Percentiles rank a stretch among this genome's conserved stretches.
Evolutionary conservation across 2,797 vertebrate species (phyloP).

Genomic region (Microctenopoma lineatum): DNA sequence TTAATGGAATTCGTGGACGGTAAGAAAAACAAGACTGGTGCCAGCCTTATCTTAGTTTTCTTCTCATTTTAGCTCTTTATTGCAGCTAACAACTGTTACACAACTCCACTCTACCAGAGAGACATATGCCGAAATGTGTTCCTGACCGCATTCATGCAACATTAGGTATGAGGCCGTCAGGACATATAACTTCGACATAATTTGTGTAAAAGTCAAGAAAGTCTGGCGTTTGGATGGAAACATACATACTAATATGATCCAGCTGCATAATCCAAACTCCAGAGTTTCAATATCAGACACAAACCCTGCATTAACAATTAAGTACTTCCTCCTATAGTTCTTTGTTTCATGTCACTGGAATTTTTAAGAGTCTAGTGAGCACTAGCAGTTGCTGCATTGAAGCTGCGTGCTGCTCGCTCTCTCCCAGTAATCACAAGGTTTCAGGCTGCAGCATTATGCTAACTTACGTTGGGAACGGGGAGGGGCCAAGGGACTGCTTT

Average conservation of each 20-base stretch:
- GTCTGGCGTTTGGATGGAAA: neutral
- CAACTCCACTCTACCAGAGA: neutral
- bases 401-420: constrained; percentile 48
- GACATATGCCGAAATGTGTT: neutral
- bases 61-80: neutral
- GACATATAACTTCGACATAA: neutral
- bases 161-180: neutral
- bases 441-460: constrained; percentile 86
- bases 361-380: constrained; percentile 39
- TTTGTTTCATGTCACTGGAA: constrained; percentile 40
- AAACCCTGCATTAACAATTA: constrained; percentile 12
- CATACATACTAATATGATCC: neutral
- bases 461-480: constrained; percentile 80
- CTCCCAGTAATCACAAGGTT: constrained; percentile 88
- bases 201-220: neutral
- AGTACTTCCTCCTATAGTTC: constrained; percentile 36
- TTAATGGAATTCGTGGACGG: neutral
- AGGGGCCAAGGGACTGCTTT: constrained; percentile 84
- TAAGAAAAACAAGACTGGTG: neutral
- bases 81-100: neutral
- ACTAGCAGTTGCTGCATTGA: constrained; percentile 45
- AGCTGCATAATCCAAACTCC: neutral
- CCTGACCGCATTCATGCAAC: neutral
- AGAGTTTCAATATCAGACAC: neutral
- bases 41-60: neutral